Conservation (phyloP, 2,797 vertebrate species). For the Hyperoplus lanceolatus region DNA sequence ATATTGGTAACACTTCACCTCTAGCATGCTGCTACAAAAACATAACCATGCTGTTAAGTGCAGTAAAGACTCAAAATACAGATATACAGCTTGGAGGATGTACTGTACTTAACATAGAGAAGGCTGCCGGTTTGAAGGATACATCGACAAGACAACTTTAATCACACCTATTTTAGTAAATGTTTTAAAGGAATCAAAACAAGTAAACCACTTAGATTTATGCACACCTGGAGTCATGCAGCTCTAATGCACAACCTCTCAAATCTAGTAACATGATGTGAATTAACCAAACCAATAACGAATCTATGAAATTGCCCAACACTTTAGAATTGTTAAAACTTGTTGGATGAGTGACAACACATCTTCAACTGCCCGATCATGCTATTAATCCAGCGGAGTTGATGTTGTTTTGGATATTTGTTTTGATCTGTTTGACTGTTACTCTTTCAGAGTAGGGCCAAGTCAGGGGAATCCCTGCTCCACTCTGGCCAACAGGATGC, state of each 20-base stretch:
- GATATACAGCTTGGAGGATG: neutral
- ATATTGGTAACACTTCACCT: neutral
- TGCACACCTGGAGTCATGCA: neutral
- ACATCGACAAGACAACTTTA: neutral
- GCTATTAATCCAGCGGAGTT: neutral
- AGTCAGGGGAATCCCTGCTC: slow-evolving; percentile 6
- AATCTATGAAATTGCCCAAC: neutral
- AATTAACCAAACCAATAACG: neutral
- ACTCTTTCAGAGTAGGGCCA: neutral
- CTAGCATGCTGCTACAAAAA: neutral
- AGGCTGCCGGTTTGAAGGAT: neutral
- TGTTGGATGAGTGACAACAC: neutral
- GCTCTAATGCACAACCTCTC: slow-evolving; percentile 7
- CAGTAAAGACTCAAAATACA: neutral
- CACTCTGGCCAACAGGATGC: slow-evolving; percentile 20
- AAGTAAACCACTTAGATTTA: neutral
- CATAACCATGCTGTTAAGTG: neutral
- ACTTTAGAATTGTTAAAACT: neutral
- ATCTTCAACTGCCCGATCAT: neutral
- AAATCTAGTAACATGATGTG: neutral
- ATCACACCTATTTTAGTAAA: neutral
- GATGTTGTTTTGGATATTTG: neutral
- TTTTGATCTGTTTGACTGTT: neutral
- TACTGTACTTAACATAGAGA: neutral
- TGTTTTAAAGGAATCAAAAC: too few species aligned